Base-by-base conservation (phyloP, 2,797 vertebrate species). In the Atherinosoma microstoma region DNA sequence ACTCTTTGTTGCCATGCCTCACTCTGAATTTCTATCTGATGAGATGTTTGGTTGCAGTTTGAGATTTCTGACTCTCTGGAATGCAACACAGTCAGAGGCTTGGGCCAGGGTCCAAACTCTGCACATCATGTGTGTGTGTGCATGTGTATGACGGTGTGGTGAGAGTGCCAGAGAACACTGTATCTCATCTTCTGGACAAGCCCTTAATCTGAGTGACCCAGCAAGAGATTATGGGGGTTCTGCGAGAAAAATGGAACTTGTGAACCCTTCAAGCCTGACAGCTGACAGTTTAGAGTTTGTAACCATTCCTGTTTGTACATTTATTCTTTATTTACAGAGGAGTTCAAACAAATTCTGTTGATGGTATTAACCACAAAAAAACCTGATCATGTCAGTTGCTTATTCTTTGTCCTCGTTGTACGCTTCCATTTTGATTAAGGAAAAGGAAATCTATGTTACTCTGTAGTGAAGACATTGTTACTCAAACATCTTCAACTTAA, bases 171-270 rank as follows among this genome's bases (percentile, higher is more conserved):
- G 83, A n/a, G 64, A 82, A 79, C 76, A 76, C 84, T 88, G 91
- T 89, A 85, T 89, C 83, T 93, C 88, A 91, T 92, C 82, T 89
- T 86, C 84, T 89, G 84, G 76, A 93, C 89, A 83, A 83, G 90
- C 70, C 75, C 87, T 92, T 93, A 92, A 94, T 94, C 91, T 91
- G 85, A 72, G 85, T 87, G 91, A 92, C 82, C 93, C 88, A 89
- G 84, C 76, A 38, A 82, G 78, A 87, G 92, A 94, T 92, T 91
- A 90, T 82, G 85, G 82, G 73, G 80, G 82, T 79, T 84, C 70
- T 78, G 75, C 63, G 73, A 72, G 84, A 78, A 75, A 83, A 78
- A 73, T 13, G 27, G 64, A 75, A 69, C 74, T 72, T 76, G 77
- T 72, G 58, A 73, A 84, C 73, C 83, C 75, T 36, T 76, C 40